Percentiles rank a stretch among this genome's conserved stretches.
These are phyloP conservation scores for Helarctos malayanus DNA, from an alignment of 2,797 vertebrate genomes.

Conservation along the genomic window DNA sequence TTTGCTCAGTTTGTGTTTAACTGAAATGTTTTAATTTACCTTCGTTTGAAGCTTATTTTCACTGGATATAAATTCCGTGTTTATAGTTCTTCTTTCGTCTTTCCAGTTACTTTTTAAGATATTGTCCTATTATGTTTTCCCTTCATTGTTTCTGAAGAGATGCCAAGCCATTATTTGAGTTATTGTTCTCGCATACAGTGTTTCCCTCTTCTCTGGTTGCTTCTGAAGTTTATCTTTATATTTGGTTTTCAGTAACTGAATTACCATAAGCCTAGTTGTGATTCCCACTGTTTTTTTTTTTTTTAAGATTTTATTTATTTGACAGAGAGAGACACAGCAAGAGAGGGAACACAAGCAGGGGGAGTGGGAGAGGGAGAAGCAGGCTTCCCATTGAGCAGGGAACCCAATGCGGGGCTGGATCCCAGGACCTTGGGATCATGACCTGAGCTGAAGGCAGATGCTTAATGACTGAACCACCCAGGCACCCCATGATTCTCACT, in stretches of 20 bases:
- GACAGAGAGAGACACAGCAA: too few relatives aligned
- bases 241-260: neutral
- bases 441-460: too few relatives aligned
- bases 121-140: neutral
- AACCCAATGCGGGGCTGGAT: too few relatives aligned
- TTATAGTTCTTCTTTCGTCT: neutral
- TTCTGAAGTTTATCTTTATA: neutral
- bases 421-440: too few relatives aligned
- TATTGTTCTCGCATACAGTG: neutral
- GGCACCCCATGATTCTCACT: neutral
- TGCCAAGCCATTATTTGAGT: neutral
- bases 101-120: neutral
- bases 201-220: neutral
- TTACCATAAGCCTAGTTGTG: neutral
- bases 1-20: neutral
- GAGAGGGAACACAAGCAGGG: too few relatives aligned
- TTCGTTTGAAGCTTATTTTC: neutral
- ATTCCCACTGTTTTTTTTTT: neutral
- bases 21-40: slow-evolving; percentile 2
- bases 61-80: neutral
- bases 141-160: neutral
- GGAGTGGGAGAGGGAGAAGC: too few relatives aligned
- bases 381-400: too few relatives aligned
- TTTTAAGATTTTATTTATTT: too few relatives aligned
- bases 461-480: too few relatives aligned